phyloP scores from a whole-genome alignment of 2,113 vertebrate genomes.

The Bos indicus region DNA sequence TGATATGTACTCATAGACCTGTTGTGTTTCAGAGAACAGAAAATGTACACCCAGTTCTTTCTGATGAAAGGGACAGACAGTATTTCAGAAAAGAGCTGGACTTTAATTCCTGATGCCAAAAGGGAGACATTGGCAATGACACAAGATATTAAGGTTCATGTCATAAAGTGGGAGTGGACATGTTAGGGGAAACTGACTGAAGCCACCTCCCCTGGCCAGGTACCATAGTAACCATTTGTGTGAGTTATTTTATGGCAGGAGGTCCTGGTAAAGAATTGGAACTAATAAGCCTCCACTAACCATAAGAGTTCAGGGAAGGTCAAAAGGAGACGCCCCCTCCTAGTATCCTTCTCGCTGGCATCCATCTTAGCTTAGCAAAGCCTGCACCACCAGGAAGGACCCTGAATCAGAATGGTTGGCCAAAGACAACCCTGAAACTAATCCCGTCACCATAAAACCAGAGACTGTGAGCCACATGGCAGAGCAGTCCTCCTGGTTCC shows the following conservation, averaged over 20 bases:
- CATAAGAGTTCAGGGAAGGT: not conserved
- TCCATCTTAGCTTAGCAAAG: not conserved
- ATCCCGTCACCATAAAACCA: not conserved
- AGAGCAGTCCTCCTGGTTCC: not conserved
- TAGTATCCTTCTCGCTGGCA: not conserved
- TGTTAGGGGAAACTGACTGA: not conserved
- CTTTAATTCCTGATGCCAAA: not conserved
- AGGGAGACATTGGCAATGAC: not conserved
- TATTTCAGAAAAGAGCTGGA: not conserved
- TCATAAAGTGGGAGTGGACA: not conserved
- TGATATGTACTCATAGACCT: not conserved
- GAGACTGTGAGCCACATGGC: too few relatives aligned
- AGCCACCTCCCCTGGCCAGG: not conserved
- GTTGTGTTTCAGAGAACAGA: not conserved
- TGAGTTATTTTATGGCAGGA: not conserved
- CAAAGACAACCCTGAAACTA: not conserved
- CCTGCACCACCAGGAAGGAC: not conserved
- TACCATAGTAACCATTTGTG: not conserved
- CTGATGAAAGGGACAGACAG: not conserved
- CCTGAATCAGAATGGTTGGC: not conserved
- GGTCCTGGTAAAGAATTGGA: not conserved
- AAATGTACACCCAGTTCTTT: not conserved
- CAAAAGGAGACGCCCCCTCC: not conserved
- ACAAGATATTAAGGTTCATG: not conserved
- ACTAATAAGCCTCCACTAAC: not conserved